A percentile compares a stretch with the other conserved stretches of the same genome.
phyloP scores from a whole-genome alignment of 2,113 vertebrate species.

The Myxocyprinus asiaticus region DNA sequence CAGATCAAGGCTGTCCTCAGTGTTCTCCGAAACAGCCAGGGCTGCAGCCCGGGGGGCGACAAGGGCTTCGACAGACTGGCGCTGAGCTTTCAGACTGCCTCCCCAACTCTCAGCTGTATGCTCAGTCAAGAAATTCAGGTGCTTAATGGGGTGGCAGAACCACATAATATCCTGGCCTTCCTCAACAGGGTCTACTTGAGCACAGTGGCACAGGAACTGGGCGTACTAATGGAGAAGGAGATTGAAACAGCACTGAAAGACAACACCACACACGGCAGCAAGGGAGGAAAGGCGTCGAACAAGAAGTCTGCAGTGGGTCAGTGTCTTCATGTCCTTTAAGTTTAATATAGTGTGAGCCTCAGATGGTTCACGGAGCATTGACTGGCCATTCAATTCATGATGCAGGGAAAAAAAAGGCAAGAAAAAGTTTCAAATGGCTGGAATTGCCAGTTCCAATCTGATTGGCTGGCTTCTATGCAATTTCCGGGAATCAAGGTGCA shows the following conservation, averaged over 20 bases:
- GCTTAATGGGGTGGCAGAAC: slow-evolving; percentile 77
- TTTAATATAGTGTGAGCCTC: background rate
- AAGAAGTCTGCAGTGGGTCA: slow-evolving; percentile 79
- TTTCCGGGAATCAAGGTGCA: too few species aligned
- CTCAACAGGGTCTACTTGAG: slow-evolving; percentile 86
- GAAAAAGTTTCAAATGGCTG: too few species aligned
- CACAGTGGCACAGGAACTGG: slow-evolving; percentile 81
- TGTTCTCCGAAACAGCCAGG: slow-evolving; percentile 74
- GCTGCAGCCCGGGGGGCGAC: slow-evolving; percentile 71
- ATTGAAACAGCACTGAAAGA: slow-evolving; percentile 82
- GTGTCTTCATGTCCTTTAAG: slow-evolving; percentile 33
- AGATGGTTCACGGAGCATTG: too few species aligned
- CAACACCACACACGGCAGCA: slow-evolving; percentile 74
- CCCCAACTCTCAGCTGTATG: slow-evolving; percentile 76
- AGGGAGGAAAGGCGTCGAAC: slow-evolving; percentile 76
- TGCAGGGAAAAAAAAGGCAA: too few species aligned
- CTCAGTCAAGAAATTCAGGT: slow-evolving; percentile 83
- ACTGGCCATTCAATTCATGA: too few species aligned
- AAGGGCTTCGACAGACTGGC: slow-evolving; percentile 81
- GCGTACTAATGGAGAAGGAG: slow-evolving; percentile 81
- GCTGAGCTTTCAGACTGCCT: slow-evolving; percentile 67
- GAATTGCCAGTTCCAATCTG: too few species aligned
- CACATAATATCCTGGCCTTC: slow-evolving; percentile 77
- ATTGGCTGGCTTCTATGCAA: too few species aligned
- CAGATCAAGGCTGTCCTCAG: slow-evolving; percentile 75